These are phyloP conservation scores for Hypena proboscidalis DNA, from an alignment of 2,888 invertebrate species.

Conservation along the genomic window DNA sequence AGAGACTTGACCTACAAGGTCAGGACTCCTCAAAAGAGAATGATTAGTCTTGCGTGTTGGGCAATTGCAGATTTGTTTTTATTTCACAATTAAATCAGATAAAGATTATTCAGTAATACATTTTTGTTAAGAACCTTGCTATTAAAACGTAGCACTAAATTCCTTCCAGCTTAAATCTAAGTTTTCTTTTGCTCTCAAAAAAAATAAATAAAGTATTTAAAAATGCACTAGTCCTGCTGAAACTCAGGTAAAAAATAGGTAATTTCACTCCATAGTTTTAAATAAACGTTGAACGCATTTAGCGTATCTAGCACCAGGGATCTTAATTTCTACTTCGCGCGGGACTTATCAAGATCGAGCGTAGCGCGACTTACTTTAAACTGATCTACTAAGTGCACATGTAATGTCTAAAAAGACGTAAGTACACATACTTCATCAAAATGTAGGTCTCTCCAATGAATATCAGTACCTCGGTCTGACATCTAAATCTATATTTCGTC, in stretches of 20 bases:
- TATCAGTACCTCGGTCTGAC: slow-evolving; percentile 1
- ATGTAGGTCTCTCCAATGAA: slow-evolving; percentile 32
- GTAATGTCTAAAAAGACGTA: slow-evolving; percentile 19
- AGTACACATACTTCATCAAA: slow-evolving; percentile 24
- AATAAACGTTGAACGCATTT: slow-evolving; percentile 35
- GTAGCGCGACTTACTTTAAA: slow-evolving; percentile 22
- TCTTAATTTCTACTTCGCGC: slow-evolving; percentile 44
- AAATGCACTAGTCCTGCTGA: slow-evolving; percentile 3
- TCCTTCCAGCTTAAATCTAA: too few relatives aligned
- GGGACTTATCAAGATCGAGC: slow-evolving; percentile 36
- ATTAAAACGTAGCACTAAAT: too few relatives aligned
- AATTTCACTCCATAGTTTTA: slow-evolving; percentile 36
- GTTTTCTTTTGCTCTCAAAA: too few relatives aligned
- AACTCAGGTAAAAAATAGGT: slow-evolving; percentile 28
- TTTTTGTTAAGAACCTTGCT: too few relatives aligned
- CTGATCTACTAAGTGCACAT: slow-evolving; percentile 19
- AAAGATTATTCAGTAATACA: too few relatives aligned
- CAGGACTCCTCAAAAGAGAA: too few relatives aligned
- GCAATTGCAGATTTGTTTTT: too few relatives aligned
- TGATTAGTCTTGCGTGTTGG: too few relatives aligned
- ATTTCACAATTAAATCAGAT: too few relatives aligned
- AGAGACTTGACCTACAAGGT: too few relatives aligned
- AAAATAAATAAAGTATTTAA: too few relatives aligned
- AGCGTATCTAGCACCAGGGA: slow-evolving; percentile 32
- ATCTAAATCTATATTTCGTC: too few relatives aligned